Percentiles rank a stretch among this genome's conserved stretches.
phyloP scores from a whole-genome alignment of 2,797 vertebrate genomes.

The Argentina silus region DNA sequence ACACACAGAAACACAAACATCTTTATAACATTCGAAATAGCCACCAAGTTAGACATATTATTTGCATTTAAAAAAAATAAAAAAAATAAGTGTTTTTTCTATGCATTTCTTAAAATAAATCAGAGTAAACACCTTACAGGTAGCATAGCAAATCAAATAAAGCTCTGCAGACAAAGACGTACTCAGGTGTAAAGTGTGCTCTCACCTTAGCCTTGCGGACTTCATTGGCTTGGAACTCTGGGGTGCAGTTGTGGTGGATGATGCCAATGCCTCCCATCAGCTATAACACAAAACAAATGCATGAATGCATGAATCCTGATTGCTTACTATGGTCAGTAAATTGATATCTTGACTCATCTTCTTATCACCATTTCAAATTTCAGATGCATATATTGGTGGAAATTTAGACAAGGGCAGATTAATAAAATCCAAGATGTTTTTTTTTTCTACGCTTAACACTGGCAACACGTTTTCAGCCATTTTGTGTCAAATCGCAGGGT shows the following conservation, averaged over 20 bases:
- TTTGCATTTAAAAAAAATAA: too few relatives aligned
- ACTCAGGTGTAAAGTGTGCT: not conserved
- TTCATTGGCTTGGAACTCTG: conserved; percentile 93
- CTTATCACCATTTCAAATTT: too few relatives aligned
- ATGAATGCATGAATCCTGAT: too few relatives aligned
- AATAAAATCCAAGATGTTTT: too few relatives aligned
- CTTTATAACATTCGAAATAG: too few relatives aligned
- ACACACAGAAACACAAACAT: not conserved
- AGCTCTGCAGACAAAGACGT: not conserved
- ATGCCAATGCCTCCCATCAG: conserved; percentile 95
- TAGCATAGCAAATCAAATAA: too few relatives aligned
- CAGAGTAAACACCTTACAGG: too few relatives aligned
- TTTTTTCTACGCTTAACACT: not conserved
- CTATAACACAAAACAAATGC: conserved; percentile 55
- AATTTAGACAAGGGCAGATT: too few relatives aligned
- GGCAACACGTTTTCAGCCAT: not conserved
- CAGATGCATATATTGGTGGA: too few relatives aligned
- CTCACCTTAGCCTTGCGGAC: conserved; percentile 93
- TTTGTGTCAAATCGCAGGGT: not conserved
- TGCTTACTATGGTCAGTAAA: too few relatives aligned
- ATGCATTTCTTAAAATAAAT: not conserved
- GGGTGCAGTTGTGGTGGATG: conserved; percentile 96
- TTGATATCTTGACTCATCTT: too few relatives aligned
- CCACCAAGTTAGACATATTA: too few relatives aligned
- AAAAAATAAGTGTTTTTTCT: not conserved